Evolutionary conservation across 2,113 vertebrate genomes (phyloP), one percentile per base, ranked within the genome.

Genomic region (Cyrtonyx montezumae): DNA sequence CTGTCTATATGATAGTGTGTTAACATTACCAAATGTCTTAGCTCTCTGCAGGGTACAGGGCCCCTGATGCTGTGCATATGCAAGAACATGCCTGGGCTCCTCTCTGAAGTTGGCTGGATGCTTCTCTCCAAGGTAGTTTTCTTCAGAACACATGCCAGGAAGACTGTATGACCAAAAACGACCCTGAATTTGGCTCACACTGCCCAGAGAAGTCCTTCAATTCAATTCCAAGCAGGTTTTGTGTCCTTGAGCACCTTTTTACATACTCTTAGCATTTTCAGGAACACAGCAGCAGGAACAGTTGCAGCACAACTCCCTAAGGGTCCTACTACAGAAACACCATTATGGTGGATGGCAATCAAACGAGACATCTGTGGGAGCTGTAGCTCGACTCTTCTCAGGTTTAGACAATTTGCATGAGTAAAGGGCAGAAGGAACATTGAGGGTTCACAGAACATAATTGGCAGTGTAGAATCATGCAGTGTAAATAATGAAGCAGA

Each of bases 21-120:
- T 48, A 11, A 43, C 25, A 21, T 23, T 49, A 25, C 2, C 55
- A 66, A 37, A 66, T 46, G 43, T 21, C 25, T 79, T 55, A 62
- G 19, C 20, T 82, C 70, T 55, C 55, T 74, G 49, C 55, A 66
- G 79, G 48, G n/a, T 59, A 65, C 82, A 63, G 76, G 42, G 55
- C 49, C 45, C 36, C 63, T 34, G 76, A 46, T 0, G 0, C 23
- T 43, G 8, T 23, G 45, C n/a, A 14, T 3, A 1, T 12, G 71
- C 8, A 0, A 61, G 23, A 2, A 75, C 36, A 6, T 40, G 49
- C 34, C 25, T 2, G 3, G 20, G 40, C 23, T 68, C 58, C 43
- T 26, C 53, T 51, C 26, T 18, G 30, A 61, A 75, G 40, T 17
- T 59, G 6, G 22, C 1, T 20, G 13, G 51, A 46, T 28, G 19